phyloP scores from a whole-genome alignment of 2,797 vertebrate genomes.

The Hipposideros larvatus region DNA sequence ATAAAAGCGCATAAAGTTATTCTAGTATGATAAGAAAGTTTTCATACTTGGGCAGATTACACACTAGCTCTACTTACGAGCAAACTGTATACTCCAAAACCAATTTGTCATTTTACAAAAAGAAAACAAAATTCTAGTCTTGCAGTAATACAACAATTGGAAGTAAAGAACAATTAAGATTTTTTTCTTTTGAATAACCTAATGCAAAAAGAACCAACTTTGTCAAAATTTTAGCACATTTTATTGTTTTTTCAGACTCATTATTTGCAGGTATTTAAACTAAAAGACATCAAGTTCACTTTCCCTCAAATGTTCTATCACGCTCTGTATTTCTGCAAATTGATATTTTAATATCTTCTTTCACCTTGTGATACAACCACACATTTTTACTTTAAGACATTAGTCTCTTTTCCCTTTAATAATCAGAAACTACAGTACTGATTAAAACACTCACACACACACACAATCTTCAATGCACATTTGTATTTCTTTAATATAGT shows the following conservation, averaged over 20 bases:
- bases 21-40: background rate
- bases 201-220: background rate
- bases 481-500: background rate
- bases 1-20: background rate
- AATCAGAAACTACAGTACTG: background rate
- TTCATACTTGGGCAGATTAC: background rate
- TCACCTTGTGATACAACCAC: background rate
- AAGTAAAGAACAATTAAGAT: background rate
- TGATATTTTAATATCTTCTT: background rate
- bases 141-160: background rate
- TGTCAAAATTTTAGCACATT: conserved; percentile 31
- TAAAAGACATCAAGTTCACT: background rate
- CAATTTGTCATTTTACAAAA: conserved; percentile 35
- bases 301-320: background rate
- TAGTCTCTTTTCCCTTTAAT: background rate
- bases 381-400: background rate
- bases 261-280: background rate
- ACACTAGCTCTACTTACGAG: background rate
- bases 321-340: background rate
- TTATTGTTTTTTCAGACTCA: background rate
- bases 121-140: background rate
- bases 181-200: conserved; percentile 28
- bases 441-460: background rate
- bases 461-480: background rate
- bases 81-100: background rate